phyloP scores from a whole-genome alignment of 2,888 invertebrate genomes.

The Brenthis hecate region DNA sequence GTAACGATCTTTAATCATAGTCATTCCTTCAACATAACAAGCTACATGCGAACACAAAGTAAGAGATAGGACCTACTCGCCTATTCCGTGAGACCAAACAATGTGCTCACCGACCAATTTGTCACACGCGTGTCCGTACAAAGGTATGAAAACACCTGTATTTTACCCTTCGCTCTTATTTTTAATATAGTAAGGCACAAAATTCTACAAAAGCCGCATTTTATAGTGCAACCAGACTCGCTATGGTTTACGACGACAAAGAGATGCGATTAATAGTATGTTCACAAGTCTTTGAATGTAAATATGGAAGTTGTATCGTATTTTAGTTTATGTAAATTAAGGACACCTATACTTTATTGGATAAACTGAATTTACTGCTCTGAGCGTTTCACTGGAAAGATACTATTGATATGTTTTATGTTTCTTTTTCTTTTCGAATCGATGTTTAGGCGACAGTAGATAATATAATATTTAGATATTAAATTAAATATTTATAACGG shows the following conservation, averaged over 20 bases:
- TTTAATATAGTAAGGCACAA: constrained; percentile 5
- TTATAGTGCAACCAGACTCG: constrained; percentile 26
- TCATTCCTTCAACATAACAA: constrained; percentile 35
- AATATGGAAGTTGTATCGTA: constrained; percentile 40
- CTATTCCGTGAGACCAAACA: constrained; percentile 50
- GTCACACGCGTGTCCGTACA: constrained; percentile 49
- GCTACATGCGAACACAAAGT: constrained; percentile 36
- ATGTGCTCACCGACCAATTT: constrained; percentile 51
- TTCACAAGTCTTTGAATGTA: constrained; percentile 42
- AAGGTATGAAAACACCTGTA: constrained; percentile 22
- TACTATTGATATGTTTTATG: not conserved
- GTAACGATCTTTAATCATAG: constrained; percentile 41
- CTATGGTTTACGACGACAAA: constrained; percentile 37
- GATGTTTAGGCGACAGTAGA: not conserved
- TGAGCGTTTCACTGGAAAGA: constrained; percentile 6
- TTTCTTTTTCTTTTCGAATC: not conserved
- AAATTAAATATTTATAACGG: not conserved
- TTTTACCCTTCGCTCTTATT: constrained; percentile 18
- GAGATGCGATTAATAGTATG: constrained; percentile 43
- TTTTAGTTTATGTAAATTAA: constrained; percentile 42
- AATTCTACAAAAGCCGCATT: constrained; percentile 15
- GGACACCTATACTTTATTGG: constrained; percentile 34
- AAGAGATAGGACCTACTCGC: constrained; percentile 41
- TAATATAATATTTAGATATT: not conserved
- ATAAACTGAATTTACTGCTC: constrained; percentile 34